Evolutionary conservation across 53 echinoderm and acorn worm species (phyloP).

Genomic region (Apostichopus leukothele): DNA sequence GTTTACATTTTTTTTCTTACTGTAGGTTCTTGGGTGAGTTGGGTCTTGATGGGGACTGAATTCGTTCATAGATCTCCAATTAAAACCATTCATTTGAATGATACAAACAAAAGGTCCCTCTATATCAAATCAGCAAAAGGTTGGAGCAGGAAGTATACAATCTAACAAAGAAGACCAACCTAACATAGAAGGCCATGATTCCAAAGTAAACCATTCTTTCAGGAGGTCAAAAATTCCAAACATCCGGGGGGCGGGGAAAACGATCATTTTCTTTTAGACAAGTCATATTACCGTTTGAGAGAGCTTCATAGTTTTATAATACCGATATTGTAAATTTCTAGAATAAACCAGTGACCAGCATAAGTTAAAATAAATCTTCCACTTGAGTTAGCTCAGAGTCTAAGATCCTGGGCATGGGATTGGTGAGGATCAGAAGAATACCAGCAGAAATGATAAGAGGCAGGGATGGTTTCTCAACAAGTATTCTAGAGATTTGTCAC

Average conservation of each 20-base stretch:
- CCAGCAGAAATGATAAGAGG: slow-evolving; percentile 17
- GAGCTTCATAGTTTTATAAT: not conserved
- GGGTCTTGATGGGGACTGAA: no score
- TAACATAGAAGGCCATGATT: not conserved
- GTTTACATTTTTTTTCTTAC: no score
- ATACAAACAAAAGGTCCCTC: no score
- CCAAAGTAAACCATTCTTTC: not conserved
- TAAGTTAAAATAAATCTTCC: slow-evolving; percentile 21
- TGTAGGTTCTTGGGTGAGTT: no score
- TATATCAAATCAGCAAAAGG: no score
- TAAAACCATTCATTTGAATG: no score
- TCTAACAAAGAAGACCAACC: no score
- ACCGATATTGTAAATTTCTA: not conserved
- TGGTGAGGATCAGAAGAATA: slow-evolving; percentile 21
- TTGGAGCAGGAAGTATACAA: no score
- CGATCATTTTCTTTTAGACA: not conserved
- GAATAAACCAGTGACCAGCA: slow-evolving; percentile 3
- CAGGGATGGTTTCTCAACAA: slow-evolving; percentile 24
- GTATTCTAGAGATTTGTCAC: slow-evolving; percentile 28
- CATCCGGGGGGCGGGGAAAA: not conserved
- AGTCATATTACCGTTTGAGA: not conserved
- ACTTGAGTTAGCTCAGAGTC: slow-evolving; percentile 18
- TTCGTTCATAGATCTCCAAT: no score
- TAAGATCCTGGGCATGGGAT: slow-evolving; percentile 4
- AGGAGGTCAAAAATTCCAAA: not conserved